A percentile compares a stretch with the other conserved stretches of the same genome.
phyloP scores from a whole-genome alignment of 2,888 invertebrate genomes.

The Polyommatus iphigenia region DNA sequence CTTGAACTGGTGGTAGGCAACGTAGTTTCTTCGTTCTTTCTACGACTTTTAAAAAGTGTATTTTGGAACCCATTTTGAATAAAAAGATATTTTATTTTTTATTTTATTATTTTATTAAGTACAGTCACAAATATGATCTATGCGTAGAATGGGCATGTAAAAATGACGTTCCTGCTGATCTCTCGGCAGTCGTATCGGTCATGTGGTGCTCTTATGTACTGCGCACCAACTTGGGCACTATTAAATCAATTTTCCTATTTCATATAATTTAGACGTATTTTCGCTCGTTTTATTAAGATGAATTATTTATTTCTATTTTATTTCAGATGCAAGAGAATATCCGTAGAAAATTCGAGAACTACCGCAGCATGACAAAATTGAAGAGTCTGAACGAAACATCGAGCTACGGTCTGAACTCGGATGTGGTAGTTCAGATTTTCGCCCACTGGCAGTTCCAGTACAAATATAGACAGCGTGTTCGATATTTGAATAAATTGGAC shows the following conservation, averaged over 20 bases:
- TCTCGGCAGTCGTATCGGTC: too few species aligned
- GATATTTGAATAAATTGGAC: conserved; percentile 84
- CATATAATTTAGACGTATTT: too few species aligned
- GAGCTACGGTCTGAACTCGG: conserved; percentile 89
- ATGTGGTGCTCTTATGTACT: too few species aligned
- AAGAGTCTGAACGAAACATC: conserved; percentile 83
- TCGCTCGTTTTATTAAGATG: background rate
- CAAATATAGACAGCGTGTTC: conserved; percentile 79
- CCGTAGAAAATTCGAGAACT: conserved; percentile 72
- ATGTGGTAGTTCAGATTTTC: conserved; percentile 82
- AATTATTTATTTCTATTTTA: background rate
- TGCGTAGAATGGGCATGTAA: too few species aligned
- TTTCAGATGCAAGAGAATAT: conserved; percentile 79
- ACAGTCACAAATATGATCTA: background rate
- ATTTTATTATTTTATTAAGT: background rate
- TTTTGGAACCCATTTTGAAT: too few species aligned
- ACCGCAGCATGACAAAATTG: conserved; percentile 57
- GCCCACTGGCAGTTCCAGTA: conserved; percentile 90
- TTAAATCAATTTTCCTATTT: too few species aligned
- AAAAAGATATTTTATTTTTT: too few species aligned
- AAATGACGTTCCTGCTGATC: too few species aligned
- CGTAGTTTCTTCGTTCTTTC: too few species aligned
- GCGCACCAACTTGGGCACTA: too few species aligned
- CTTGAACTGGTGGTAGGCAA: too few species aligned
- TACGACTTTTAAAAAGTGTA: too few species aligned